These are phyloP conservation scores for Nipponacmea schrenckii DNA, from an alignment of 2,888 invertebrate species.

Conservation along the genomic window DNA sequence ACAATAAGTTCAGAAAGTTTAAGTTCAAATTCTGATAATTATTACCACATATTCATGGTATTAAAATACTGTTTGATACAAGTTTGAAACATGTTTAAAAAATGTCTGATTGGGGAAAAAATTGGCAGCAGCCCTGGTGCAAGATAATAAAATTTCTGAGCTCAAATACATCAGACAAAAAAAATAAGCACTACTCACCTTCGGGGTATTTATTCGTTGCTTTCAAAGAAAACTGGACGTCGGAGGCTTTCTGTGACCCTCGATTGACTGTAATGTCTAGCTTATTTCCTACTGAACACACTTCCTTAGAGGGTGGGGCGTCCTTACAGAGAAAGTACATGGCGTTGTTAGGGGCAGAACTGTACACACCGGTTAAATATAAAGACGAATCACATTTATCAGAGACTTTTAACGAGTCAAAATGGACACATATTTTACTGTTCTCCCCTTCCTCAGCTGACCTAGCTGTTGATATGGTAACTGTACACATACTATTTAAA, in stretches of 20 bases:
- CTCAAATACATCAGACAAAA: no score
- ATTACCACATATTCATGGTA: no score
- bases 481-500: background rate
- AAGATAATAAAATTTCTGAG: no score
- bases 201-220: background rate
- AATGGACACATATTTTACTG: background rate
- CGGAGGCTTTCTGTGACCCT: background rate
- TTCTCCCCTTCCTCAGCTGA: background rate
- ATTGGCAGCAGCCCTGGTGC: no score
- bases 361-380: background rate
- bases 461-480: background rate
- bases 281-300: background rate
- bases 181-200: background rate
- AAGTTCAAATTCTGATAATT: no score
- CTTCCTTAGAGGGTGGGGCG: background rate
- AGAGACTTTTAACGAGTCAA: background rate
- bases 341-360: background rate
- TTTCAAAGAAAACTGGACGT: background rate
- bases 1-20: no score
- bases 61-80: no score
- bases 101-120: no score
- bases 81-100: no score
- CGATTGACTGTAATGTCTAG: background rate
- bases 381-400: conserved; percentile 2
- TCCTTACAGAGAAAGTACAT: background rate